These are phyloP conservation scores for Styela plicata DNA, from an alignment of 23 tunicate species.

Conservation along the genomic window DNA sequence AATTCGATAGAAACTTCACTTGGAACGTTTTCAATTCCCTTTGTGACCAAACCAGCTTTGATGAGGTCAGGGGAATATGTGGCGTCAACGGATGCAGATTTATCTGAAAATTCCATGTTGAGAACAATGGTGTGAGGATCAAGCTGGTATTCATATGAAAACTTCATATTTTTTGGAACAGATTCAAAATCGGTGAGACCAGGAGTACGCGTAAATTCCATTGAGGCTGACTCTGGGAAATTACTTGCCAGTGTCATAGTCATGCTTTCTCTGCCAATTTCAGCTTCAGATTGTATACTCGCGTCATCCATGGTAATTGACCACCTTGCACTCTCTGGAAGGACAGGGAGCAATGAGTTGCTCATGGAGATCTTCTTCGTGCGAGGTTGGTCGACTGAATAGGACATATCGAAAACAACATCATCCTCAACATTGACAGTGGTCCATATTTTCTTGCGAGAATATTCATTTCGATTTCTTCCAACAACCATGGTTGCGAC, in stretches of 20 bases:
- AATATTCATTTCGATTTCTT: background rate
- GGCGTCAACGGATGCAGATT: background rate
- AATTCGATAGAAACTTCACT: background rate
- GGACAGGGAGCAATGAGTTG: background rate
- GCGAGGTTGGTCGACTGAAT: background rate
- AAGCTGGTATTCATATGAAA: background rate
- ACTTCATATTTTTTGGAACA: background rate
- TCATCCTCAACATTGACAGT: background rate
- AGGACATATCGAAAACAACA: background rate
- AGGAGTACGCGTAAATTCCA: background rate
- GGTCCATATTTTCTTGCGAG: background rate
- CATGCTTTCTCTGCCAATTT: background rate
- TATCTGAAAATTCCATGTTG: background rate
- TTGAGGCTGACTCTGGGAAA: background rate
- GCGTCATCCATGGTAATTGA: background rate
- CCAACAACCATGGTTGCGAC: background rate
- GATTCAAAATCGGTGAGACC: background rate
- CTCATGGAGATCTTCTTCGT: background rate
- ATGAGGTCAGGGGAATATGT: background rate
- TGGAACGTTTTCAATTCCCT: background rate
- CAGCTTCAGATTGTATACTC: background rate
- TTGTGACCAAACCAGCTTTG: background rate
- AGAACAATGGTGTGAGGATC: background rate
- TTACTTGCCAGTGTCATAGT: background rate
- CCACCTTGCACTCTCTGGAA: background rate